Conservation (phyloP, 2,888 invertebrate species). For the Rhamphomyia laevipes region DNA sequence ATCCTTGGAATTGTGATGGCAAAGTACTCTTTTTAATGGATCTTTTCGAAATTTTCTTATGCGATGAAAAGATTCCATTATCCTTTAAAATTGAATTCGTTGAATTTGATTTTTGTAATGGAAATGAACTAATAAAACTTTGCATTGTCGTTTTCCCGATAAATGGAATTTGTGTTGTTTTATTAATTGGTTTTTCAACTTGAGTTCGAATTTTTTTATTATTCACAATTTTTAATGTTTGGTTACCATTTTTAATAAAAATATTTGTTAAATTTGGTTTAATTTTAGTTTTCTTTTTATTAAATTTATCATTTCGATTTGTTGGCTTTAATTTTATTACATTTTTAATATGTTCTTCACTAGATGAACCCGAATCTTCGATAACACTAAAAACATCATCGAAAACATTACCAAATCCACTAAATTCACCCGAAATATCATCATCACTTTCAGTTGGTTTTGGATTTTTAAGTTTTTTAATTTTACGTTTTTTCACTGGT, state of each 20-base stretch:
- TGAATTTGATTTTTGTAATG: too few relatives aligned
- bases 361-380: background rate
- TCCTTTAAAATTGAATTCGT: too few relatives aligned
- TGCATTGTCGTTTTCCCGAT: too few relatives aligned
- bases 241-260: too few relatives aligned
- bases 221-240: background rate
- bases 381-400: slow-evolving; percentile 3
- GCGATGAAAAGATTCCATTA: too few relatives aligned
- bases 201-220: background rate
- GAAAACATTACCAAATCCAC: background rate
- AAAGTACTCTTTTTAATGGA: too few relatives aligned
- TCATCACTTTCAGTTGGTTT: background rate
- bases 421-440: background rate
- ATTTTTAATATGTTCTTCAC: slow-evolving; percentile 1
- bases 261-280: background rate
- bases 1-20: too few relatives aligned
- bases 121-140: too few relatives aligned
- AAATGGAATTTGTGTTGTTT: too few relatives aligned
- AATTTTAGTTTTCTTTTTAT: background rate
- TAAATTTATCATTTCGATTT: background rate
- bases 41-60: too few relatives aligned
- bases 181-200: background rate
- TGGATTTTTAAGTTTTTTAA: background rate
- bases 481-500: too few relatives aligned
- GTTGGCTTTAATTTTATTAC: slow-evolving; percentile 6